A percentile compares a stretch with the other conserved stretches of the same genome.
Evolutionary conservation across 2,797 vertebrate genomes (phyloP).

Genomic region (Scyliorhinus canicula): DNA sequence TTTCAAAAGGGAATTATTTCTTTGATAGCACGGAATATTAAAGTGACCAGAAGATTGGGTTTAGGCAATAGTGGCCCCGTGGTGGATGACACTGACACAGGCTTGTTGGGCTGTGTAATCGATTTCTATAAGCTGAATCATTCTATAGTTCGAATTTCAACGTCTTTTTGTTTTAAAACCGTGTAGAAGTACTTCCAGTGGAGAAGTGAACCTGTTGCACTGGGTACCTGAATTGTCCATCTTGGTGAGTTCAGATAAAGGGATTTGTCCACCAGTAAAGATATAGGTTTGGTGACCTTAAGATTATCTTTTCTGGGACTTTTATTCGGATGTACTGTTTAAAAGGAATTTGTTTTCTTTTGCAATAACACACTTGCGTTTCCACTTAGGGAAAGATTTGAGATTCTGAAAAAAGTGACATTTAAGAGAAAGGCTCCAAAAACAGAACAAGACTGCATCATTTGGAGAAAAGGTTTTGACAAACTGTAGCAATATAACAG

Average conservation of each 20-base stretch:
- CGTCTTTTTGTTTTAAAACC: background rate
- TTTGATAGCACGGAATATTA: background rate
- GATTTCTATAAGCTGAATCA: background rate
- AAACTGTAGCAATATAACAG: background rate
- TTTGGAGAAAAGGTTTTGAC: background rate
- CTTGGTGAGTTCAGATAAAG: background rate
- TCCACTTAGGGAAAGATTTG: background rate
- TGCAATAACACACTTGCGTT: background rate
- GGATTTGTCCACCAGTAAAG: background rate
- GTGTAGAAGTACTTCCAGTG: background rate
- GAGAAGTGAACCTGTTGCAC: background rate
- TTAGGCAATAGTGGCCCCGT: background rate
- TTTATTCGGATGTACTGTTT: background rate
- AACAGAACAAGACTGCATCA: background rate
- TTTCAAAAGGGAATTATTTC: background rate
- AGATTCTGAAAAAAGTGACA: background rate
- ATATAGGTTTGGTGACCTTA: background rate
- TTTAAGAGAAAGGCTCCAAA: background rate
- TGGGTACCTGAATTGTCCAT: too few relatives aligned
- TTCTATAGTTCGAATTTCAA: background rate
- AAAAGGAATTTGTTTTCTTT: background rate
- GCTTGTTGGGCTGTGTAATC: background rate
- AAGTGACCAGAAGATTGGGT: background rate
- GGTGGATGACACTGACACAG: background rate
- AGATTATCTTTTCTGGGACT: background rate